These are phyloP conservation scores for Ranitomeya variabilis DNA, from an alignment of 2,113 vertebrate species.

Conservation along the genomic window DNA sequence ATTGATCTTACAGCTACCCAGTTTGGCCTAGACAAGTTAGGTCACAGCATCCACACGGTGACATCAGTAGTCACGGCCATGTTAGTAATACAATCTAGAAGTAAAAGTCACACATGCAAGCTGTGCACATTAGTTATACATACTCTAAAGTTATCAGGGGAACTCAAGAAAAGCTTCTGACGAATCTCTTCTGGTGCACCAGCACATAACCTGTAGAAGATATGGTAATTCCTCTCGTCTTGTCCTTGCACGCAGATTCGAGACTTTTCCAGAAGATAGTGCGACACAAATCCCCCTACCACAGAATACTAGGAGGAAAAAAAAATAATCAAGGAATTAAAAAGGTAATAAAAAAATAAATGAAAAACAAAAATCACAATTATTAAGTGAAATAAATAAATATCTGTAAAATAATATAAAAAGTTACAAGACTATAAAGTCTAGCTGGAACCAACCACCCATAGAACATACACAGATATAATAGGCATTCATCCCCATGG, in stretches of 20 bases:
- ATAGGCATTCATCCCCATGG: neutral
- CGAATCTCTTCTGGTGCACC: slow-evolving; percentile 92
- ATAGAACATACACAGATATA: neutral
- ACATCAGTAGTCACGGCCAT: too few species aligned
- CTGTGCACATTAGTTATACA: slow-evolving; percentile 62
- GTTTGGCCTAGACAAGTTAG: too few species aligned
- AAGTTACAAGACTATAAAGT: neutral
- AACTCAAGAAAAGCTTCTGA: slow-evolving; percentile 86
- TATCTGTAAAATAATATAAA: neutral
- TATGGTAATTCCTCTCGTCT: slow-evolving; percentile 98
- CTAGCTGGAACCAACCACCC: neutral
- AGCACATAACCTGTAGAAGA: slow-evolving; percentile 95
- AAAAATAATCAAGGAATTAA: neutral
- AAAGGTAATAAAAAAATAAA: neutral
- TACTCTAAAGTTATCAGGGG: slow-evolving; percentile 93
- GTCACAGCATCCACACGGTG: too few species aligned
- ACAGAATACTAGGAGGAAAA: slow-evolving; percentile 81
- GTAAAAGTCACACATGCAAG: neutral
- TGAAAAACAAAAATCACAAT: neutral
- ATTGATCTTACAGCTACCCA: too few species aligned
- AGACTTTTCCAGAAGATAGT: slow-evolving; percentile 98
- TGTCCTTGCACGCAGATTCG: slow-evolving; percentile 92
- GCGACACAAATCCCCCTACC: slow-evolving; percentile 96
- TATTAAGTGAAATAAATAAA: neutral
- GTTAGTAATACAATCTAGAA: neutral